Evolutionary conservation across 2,888 invertebrate species (phyloP).

Genomic region (Parapristionchus giblindavisi): DNA sequence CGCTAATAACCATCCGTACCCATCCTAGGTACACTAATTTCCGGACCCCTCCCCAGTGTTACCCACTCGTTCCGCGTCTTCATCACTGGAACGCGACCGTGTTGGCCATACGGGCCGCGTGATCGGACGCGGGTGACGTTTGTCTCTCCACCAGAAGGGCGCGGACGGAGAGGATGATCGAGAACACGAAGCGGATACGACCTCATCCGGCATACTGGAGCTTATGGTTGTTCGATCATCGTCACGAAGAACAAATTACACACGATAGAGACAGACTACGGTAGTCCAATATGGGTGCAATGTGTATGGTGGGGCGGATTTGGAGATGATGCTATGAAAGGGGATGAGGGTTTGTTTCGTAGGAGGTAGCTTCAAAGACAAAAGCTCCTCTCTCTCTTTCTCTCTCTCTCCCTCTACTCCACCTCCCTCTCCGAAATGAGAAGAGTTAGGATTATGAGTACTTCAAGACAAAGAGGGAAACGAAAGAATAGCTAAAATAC

Average conservation of each 20-base stretch:
- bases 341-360: too few relatives aligned
- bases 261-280: too few relatives aligned
- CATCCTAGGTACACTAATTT: not conserved
- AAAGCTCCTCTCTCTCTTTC: too few relatives aligned
- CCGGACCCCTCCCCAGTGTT: not conserved
- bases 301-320: too few relatives aligned
- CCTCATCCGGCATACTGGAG: conserved; percentile 35
- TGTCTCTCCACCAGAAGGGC: conserved; percentile 59
- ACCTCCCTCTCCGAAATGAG: too few relatives aligned
- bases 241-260: conserved; percentile 39
- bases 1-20: not conserved
- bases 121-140: conserved; percentile 46
- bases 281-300: too few relatives aligned
- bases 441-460: too few relatives aligned
- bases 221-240: not conserved
- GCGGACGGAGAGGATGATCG: conserved; percentile 13
- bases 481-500: too few relatives aligned
- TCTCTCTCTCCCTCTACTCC: too few relatives aligned
- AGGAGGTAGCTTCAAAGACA: too few relatives aligned
- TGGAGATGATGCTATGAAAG: too few relatives aligned
- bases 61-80: conserved; percentile 3
- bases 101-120: conserved; percentile 45
- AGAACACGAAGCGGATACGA: not conserved
- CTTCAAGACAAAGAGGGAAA: too few relatives aligned
- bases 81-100: conserved; percentile 37